A percentile compares a stretch with the other conserved stretches of the same genome.
Evolutionary conservation across 2,888 invertebrate genomes (phyloP).

Genomic region (Aporophyla lueneburgensis): DNA sequence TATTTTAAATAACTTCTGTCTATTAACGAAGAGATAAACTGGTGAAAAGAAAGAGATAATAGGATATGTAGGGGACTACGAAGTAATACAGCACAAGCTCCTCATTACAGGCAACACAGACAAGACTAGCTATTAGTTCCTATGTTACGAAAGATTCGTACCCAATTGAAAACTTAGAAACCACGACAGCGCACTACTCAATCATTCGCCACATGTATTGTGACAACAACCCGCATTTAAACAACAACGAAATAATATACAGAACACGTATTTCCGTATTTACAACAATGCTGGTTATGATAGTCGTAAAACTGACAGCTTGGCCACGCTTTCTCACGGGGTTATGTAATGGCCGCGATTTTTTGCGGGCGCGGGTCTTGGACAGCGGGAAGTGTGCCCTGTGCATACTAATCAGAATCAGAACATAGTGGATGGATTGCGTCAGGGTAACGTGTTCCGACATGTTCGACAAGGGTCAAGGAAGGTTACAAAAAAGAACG

Average conservation of each 20-base stretch:
- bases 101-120: not conserved
- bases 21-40: not conserved
- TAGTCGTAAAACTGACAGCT: constrained; percentile 60
- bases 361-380: constrained; percentile 42
- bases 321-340: constrained; percentile 67
- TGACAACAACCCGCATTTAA: constrained; percentile 47
- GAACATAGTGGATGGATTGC: constrained; percentile 44
- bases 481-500: constrained; percentile 23
- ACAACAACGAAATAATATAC: constrained; percentile 47
- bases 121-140: not conserved
- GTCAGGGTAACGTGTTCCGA: constrained; percentile 49
- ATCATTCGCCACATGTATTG: constrained; percentile 45
- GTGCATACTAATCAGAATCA: constrained; percentile 63
- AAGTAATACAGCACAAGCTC: not conserved
- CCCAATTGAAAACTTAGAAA: constrained; percentile 2
- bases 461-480: constrained; percentile 11
- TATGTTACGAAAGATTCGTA: constrained; percentile 22
- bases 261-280: constrained; percentile 64
- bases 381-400: constrained; percentile 49
- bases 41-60: not conserved
- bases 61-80: not conserved
- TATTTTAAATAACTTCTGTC: not conserved
- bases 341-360: constrained; percentile 58
- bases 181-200: constrained; percentile 23
- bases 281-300: constrained; percentile 53